Evolutionary conservation across 2,888 invertebrate species (phyloP).

Genomic region (Apodemia duryi): DNA sequence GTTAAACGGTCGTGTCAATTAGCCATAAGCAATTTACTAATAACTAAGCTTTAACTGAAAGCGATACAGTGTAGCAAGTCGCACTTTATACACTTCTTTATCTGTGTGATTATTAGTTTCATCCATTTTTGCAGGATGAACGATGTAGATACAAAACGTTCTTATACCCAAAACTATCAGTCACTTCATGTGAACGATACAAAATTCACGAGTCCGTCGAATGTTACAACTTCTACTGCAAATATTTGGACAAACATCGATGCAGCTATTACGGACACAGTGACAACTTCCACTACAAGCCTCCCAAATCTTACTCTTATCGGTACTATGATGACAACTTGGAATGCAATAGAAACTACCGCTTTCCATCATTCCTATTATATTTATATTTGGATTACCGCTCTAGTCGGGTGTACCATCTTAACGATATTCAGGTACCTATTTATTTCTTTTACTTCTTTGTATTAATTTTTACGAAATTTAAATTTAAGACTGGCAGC

Average conservation of each 20-base stretch:
- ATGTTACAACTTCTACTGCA: background rate
- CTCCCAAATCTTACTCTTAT: conserved; percentile 3
- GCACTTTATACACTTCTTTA: too few relatives aligned
- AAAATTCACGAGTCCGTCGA: background rate
- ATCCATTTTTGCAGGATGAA: conserved; percentile 14
- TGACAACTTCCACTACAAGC: background rate
- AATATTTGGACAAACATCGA: background rate
- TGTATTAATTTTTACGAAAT: too few relatives aligned
- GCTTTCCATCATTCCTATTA: conserved; percentile 13
- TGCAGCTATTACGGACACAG: background rate
- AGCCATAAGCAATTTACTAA: too few relatives aligned
- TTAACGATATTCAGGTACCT: conserved; percentile 11
- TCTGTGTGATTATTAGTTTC: background rate
- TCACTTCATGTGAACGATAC: background rate
- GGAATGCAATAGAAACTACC: background rate
- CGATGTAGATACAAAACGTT: conserved; percentile 6
- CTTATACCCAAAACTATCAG: background rate
- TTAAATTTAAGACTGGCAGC: too few relatives aligned
- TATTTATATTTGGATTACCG: conserved; percentile 17
- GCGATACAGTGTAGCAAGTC: too few relatives aligned
- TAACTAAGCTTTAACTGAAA: too few relatives aligned
- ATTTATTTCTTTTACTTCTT: background rate
- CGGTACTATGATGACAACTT: conserved; percentile 13
- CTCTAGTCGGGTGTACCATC: conserved; percentile 13
- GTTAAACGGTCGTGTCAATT: too few relatives aligned